These are phyloP conservation scores for Linepithema humile DNA, from an alignment of 1,140 invertebrate genomes.

Conservation along the genomic window DNA sequence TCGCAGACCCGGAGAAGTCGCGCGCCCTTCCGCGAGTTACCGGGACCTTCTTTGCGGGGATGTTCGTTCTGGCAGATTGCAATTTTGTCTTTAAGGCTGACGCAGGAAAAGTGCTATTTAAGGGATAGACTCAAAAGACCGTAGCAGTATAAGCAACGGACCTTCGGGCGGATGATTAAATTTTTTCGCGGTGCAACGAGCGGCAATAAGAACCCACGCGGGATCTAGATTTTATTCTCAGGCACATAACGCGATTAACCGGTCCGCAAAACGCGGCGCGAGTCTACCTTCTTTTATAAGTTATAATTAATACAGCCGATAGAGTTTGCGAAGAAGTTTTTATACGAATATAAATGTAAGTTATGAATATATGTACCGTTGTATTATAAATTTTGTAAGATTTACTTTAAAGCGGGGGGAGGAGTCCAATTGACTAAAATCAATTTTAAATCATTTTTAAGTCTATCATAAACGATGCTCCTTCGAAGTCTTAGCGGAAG, in stretches of 20 bases:
- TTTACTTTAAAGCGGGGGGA: neutral
- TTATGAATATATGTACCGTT: neutral
- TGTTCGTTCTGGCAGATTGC: constrained; percentile 33
- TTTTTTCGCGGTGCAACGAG: constrained; percentile 6
- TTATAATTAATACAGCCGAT: neutral
- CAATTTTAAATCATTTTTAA: neutral
- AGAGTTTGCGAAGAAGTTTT: neutral
- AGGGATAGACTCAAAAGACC: neutral
- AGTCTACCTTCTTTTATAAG: neutral
- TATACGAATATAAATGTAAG: neutral
- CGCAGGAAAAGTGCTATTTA: constrained; percentile 23
- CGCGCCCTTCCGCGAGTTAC: constrained; percentile 18
- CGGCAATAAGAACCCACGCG: neutral
- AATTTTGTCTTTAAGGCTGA: constrained; percentile 39
- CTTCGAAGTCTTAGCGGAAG: neutral
- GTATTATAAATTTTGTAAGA: neutral
- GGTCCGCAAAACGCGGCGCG: neutral
- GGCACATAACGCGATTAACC: neutral
- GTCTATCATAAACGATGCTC: neutral
- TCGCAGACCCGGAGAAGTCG: too few species aligned
- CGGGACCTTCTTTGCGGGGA: constrained; percentile 17
- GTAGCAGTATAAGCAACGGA: neutral
- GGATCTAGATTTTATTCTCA: constrained; percentile 9
- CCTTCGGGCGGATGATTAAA: constrained; percentile 17
- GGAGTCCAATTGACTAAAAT: too few species aligned